Conservation (phyloP, 2,888 invertebrate genomes). For the Antheraea assamensis region DNA sequence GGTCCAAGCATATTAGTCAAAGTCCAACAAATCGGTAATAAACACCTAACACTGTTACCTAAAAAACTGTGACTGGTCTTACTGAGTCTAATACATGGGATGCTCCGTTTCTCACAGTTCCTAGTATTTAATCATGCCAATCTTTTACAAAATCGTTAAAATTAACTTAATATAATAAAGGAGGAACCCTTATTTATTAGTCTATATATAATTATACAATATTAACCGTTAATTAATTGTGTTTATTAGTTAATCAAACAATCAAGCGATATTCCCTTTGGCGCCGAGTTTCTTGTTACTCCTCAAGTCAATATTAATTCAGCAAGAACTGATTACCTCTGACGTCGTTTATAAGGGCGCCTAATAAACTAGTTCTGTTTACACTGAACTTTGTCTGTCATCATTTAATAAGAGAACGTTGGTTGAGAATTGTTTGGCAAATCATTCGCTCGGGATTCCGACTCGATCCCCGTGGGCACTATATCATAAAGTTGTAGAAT, state of each 20-base stretch:
- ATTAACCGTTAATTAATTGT: neutral
- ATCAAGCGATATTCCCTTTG: conserved; percentile 16
- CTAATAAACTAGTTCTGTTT: conserved; percentile 5
- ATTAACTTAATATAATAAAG: too few relatives aligned
- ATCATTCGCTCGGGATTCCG: neutral
- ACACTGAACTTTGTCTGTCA: conserved; percentile 12
- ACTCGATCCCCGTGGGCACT: neutral
- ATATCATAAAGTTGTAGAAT: neutral
- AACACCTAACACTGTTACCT: too few relatives aligned
- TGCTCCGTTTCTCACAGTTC: too few relatives aligned
- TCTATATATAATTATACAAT: neutral
- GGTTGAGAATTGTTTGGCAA: conserved; percentile 1
- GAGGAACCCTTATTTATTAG: too few relatives aligned
- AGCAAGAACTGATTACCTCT: conserved; percentile 20
- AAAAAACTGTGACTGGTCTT: too few relatives aligned
- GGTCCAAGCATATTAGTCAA: too few relatives aligned
- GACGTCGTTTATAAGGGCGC: conserved; percentile 13
- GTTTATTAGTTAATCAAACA: conserved; percentile 17
- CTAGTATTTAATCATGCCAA: too few relatives aligned
- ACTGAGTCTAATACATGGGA: too few relatives aligned
- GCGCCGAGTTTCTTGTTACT: conserved; percentile 7
- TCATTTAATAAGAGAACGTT: conserved; percentile 8
- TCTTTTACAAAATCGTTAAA: too few relatives aligned
- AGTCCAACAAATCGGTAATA: too few relatives aligned
- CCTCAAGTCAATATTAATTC: conserved; percentile 23